Evolutionary conservation across 1,140 invertebrate species (phyloP), one percentile per base, ranked within the genome.

Genomic region (Melanaphis sacchari): DNA sequence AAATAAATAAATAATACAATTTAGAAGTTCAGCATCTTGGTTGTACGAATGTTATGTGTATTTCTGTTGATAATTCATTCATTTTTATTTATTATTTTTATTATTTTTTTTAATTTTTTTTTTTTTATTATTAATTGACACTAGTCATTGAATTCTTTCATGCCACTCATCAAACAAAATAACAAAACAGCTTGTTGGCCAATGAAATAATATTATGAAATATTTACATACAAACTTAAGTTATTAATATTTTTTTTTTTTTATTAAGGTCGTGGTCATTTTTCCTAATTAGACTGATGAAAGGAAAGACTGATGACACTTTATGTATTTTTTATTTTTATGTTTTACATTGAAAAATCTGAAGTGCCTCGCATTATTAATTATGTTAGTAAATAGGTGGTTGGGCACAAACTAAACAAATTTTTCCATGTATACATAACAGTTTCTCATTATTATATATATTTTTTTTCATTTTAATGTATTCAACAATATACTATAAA

Each of bases 201-300:
- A 49, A 89, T 52, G 87, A 89, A 52, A 36, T 43, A 87, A 87
- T 87, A 59, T 31, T 59, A 52, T 38, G 22, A 31, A 87, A 41
- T 89, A 52, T 89, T 36, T 89, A 89, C 21, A 52, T 89, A 49
- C 87, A 89, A 36, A 52, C 87, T 89, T 88, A 49, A 88, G 85
- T 88, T 88, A 41, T 85, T 85, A 85, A 54, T 90, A 90, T 90
- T 66, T 91, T 91, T 66, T 66, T 90, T 38, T 89, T 89, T 49
- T 52, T 89, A 40, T 89, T 81, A 81, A 59, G 91, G 91, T 92
- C 91, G 31, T 92, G 76, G 91, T 92, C 91, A 92, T 82, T 52
- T 92, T 92, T 92, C 91, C 91, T 92, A 92, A 92, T 92, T 92
- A 92, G 91, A 92, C 91, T 92, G 91, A 92, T 26, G 91, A 82